Percentiles rank a stretch among this genome's conserved stretches.
phyloP scores from a whole-genome alignment of 2,113 vertebrate species.

The Gopherus evgoodei region DNA sequence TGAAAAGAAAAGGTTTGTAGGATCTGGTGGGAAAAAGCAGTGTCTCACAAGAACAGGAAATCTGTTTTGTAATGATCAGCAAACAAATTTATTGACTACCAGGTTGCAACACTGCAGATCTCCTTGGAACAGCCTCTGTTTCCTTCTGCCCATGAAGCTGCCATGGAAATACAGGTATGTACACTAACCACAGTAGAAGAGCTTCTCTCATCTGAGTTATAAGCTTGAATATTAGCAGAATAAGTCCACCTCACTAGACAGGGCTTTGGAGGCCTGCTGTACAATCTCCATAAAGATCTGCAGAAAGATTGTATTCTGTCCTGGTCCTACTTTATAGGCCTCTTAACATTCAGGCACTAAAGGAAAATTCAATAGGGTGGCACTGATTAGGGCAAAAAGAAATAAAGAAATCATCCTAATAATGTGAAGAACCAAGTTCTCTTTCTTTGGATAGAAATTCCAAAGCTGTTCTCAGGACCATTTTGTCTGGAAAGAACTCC shows the following conservation, averaged over 20 bases:
- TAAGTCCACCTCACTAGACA: neutral
- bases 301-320: neutral
- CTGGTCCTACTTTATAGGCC: neutral
- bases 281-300: neutral
- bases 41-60: neutral
- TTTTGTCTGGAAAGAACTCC: neutral
- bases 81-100: neutral
- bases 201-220: neutral
- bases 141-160: neutral
- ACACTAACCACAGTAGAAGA: neutral
- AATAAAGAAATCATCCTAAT: neutral
- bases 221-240: neutral
- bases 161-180: neutral
- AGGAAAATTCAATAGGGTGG: neutral
- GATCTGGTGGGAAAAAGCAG: neutral
- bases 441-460: neutral
- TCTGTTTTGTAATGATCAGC: neutral
- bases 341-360: neutral
- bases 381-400: neutral
- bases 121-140: neutral
- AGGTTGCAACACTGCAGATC: neutral
- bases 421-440: neutral
- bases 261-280: neutral
- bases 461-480: neutral
- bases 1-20: accelerated